phyloP scores from a whole-genome alignment of 2,113 vertebrate genomes.

The Hypanus sabinus region DNA sequence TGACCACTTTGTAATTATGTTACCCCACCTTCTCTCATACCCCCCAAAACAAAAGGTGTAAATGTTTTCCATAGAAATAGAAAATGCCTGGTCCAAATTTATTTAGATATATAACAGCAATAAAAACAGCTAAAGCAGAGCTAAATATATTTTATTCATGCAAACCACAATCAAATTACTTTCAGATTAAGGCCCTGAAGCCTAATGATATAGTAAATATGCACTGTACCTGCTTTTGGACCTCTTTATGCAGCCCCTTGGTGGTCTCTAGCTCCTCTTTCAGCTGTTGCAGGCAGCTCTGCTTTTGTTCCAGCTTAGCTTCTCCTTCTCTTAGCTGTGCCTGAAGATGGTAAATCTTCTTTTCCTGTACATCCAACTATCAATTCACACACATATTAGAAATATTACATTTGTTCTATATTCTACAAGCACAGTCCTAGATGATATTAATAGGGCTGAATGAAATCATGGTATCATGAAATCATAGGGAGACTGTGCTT shows the following conservation, averaged over 20 bases:
- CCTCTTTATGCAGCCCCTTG: conserved; percentile 51
- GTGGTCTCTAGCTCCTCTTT: conserved; percentile 49
- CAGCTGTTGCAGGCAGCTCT: conserved; percentile 53
- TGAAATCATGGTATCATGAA: background rate
- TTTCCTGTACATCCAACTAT: conserved; percentile 82
- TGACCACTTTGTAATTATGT: background rate
- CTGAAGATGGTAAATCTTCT: conserved; percentile 76
- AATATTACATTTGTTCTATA: background rate
- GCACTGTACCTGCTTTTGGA: conserved; percentile 67
- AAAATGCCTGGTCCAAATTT: background rate
- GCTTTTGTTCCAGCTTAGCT: conserved; percentile 63
- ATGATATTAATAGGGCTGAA: conserved; percentile 15
- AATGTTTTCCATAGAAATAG: background rate
- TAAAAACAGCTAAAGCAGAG: conserved; percentile 1
- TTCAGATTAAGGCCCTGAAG: conserved; percentile 38
- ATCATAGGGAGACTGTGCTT: conserved; percentile 1
- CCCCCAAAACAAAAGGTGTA: background rate
- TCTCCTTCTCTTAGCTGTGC: conserved; percentile 67
- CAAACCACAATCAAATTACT: background rate
- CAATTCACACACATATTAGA: conserved; percentile 62
- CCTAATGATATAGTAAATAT: conserved; percentile 37
- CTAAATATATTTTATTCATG: conserved; percentile 14
- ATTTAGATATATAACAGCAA: background rate
- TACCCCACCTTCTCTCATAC: too few relatives aligned
- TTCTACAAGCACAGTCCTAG: background rate